These are phyloP conservation scores for Onychomys arenicola DNA, from an alignment of 2,797 vertebrate species.

Conservation along the genomic window DNA sequence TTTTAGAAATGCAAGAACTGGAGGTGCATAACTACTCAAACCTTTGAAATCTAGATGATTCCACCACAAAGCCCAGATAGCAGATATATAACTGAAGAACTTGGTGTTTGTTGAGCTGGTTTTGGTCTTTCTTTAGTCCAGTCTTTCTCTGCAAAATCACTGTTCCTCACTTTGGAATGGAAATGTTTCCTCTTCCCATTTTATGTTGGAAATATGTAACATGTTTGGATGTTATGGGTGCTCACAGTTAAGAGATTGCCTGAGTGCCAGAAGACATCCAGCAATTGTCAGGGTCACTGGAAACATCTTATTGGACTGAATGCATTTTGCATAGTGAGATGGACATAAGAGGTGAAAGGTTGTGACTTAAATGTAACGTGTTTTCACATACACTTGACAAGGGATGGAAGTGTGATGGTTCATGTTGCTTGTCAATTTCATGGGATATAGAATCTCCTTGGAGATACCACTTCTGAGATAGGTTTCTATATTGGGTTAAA, in stretches of 20 bases:
- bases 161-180: background rate
- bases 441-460: background rate
- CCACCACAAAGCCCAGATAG: background rate
- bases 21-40: background rate
- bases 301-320: background rate
- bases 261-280: background rate
- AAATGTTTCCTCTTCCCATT: background rate
- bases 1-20: background rate
- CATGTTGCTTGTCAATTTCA: background rate
- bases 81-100: background rate
- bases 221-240: background rate
- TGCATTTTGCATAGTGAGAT: background rate
- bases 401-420: background rate
- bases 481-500: background rate
- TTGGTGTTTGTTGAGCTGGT: background rate
- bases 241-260: background rate
- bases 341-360: background rate
- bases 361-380: background rate
- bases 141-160: background rate
- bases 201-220: background rate
- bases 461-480: background rate
- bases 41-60: background rate
- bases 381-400: background rate
- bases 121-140: background rate
- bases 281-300: background rate